Base-by-base conservation (phyloP, 2,113 vertebrate genomes). In the Xenopus borealis region DNA sequence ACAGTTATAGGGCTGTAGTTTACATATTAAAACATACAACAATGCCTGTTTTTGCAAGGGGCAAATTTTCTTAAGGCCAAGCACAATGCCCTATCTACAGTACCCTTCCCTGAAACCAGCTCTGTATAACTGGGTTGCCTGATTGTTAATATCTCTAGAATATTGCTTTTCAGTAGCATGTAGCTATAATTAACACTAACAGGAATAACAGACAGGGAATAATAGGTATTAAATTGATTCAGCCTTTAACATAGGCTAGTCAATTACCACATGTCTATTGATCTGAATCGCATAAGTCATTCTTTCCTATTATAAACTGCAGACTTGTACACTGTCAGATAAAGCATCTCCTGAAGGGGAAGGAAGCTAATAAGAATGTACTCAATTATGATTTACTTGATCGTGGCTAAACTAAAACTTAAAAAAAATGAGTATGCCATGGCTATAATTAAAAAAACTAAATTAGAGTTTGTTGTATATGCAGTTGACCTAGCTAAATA, bases 211-310 rank as follows among this genome's bases (percentile, higher is more conserved):
- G 55, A 14, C 65, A 50, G 55, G 66, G 27, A 62, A 68, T 68
- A 75, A 75, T 75, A 68, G 65, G 33, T 47, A 52, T 75, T 75
- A 27, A 47, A 75, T 75, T 62, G 72, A 62, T 75, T 61, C 45
- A 45, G 63, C 53, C 53, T 55, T 74, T 66, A 67, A 66, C 64
- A 67, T 75, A 61, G 1, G 27, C 40, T 40, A 68, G 65, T 50
- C 57, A 75, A 75, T 75, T 61, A 66, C 55, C 65, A 59, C 33
- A 52, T 62, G 72, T 61, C 52, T 47, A 68, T 75, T 68, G 72
- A 75, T 75, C 64, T 58, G 55, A 18, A 61, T 68, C 40, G 19
- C 40, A 67, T 27, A 58, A 59, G 63, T 68, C 72, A 68, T 75
- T 30, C 44, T 40, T 27, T 23, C 14, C 53, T 40, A 66, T 66